A percentile compares a stretch with the other conserved stretches of the same genome.
phyloP scores from a whole-genome alignment of 2,113 vertebrate species.

The Hiodon tergisus region DNA sequence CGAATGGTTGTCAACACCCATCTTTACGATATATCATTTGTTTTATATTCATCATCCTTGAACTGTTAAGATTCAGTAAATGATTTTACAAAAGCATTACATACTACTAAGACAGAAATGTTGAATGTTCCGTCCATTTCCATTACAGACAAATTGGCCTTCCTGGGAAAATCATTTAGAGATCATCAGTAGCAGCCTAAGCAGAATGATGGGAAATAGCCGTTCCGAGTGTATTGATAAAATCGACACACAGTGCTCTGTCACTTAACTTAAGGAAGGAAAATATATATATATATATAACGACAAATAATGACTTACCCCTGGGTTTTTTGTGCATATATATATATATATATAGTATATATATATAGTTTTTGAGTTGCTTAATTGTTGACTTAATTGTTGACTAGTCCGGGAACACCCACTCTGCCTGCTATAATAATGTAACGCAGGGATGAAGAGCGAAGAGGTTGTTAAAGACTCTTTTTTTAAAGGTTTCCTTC shows the following conservation, averaged over 20 bases:
- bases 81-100: too few species aligned
- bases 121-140: background rate
- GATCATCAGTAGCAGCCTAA: background rate
- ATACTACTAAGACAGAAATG: too few species aligned
- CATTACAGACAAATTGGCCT: background rate
- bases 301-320: background rate
- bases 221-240: constrained; percentile 1
- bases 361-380: background rate
- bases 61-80: too few species aligned
- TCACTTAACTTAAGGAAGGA: background rate
- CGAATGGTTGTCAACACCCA: too few species aligned
- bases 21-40: too few species aligned
- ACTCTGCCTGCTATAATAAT: background rate
- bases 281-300: background rate
- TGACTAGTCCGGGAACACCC: too few species aligned
- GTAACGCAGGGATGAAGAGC: constrained; percentile 16
- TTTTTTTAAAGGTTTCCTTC: constrained; percentile 28
- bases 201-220: background rate
- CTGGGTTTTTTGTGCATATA: too few species aligned
- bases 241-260: background rate
- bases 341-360: background rate
- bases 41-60: too few species aligned
- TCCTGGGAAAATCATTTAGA: constrained; percentile 32
- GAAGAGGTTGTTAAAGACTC: constrained; percentile 31
- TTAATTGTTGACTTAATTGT: constrained; percentile 2